Evolutionary conservation across 1,140 invertebrate genomes (phyloP), one percentile per base, ranked within the genome.

Genomic region (Amphibalanus amphitrite): DNA sequence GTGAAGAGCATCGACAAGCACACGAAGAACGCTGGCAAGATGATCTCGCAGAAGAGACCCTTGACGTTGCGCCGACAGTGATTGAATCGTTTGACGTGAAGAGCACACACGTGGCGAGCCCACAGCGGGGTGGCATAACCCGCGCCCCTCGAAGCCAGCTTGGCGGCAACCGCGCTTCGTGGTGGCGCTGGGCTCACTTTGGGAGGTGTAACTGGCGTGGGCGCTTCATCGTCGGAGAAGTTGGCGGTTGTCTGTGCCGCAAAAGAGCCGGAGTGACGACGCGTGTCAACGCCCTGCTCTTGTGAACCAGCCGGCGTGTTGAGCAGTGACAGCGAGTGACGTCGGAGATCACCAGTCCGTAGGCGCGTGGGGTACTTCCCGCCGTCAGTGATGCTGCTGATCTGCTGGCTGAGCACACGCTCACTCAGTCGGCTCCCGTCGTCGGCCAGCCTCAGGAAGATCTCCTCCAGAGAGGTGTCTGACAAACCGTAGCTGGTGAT

Each of bases 401-500:
- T 59, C 47, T 59, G 6, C 47, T 59, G 47, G 47, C 47, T 59
- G 47, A 59, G 10, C 6, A 59, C 47, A 20, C 47, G 47, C 47
- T 59, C 47, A 59, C 17, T 59, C 47, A 59, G 47, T 20, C 23
- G 47, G 20, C 65, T 28, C 3, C 28, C 65, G 17, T 80, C 79
- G 69, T 81, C 79, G 64, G 83, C 82, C 3, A 84, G 81, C 75
- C 78, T 82, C 70, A 85, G 28, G 65, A 67, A 67, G n/a, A 82
- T 81, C 74, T 82, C 85, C 79, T 87, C 86, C 23, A 87, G 75
- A 28, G 83, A 83, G 4, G 86, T 86, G 71, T 86, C 86, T 20
- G 84, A 85, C 28, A 88, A 81, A 33, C 86, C 86, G 78, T 85
- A 87, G 71, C 81, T 84, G 6, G 79, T 79, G 20, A 86, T 78